These are phyloP conservation scores for Neosalanx taihuensis DNA, from an alignment of 2,797 vertebrate species.

Conservation along the genomic window DNA sequence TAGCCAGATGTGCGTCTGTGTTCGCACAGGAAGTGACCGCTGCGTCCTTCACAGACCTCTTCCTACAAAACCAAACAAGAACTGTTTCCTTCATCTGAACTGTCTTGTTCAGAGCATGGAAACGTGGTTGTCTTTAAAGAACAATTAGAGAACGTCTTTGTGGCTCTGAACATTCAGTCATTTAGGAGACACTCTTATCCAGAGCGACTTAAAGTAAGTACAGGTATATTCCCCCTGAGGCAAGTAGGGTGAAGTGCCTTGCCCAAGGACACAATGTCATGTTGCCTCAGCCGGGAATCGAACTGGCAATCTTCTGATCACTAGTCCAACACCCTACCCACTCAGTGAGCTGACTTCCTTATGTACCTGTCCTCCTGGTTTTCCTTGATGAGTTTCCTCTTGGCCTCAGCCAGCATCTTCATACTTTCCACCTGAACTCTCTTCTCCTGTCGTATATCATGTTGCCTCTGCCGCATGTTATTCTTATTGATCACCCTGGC, in stretches of 20 bases:
- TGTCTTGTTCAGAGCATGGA: too few relatives aligned
- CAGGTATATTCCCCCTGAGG: too few relatives aligned
- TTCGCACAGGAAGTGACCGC: constrained; percentile 49
- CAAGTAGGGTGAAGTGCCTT: too few relatives aligned
- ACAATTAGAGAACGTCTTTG: not conserved
- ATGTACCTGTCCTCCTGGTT: constrained; percentile 19
- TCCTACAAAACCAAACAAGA: constrained; percentile 35
- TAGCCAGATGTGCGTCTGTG: constrained; percentile 40
- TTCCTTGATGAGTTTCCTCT: constrained; percentile 31
- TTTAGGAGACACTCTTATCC: too few relatives aligned
- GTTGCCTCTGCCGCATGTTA: constrained; percentile 30
- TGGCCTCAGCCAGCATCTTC: constrained; percentile 34
- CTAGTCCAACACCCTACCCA: too few relatives aligned
- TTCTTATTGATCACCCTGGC: constrained; percentile 44
- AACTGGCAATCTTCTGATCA: too few relatives aligned
- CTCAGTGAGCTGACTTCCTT: not conserved
- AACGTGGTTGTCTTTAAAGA: not conserved
- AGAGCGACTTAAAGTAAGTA: too few relatives aligned
- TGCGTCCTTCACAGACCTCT: constrained; percentile 40
- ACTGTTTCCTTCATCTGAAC: not conserved
- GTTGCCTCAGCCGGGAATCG: too few relatives aligned
- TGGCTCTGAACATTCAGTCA: not conserved
- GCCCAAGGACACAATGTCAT: too few relatives aligned
- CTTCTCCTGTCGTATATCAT: constrained; percentile 36
- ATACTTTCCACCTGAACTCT: constrained; percentile 21